Conservation (phyloP, 2,113 vertebrate species). For the Ptyas mucosa region DNA sequence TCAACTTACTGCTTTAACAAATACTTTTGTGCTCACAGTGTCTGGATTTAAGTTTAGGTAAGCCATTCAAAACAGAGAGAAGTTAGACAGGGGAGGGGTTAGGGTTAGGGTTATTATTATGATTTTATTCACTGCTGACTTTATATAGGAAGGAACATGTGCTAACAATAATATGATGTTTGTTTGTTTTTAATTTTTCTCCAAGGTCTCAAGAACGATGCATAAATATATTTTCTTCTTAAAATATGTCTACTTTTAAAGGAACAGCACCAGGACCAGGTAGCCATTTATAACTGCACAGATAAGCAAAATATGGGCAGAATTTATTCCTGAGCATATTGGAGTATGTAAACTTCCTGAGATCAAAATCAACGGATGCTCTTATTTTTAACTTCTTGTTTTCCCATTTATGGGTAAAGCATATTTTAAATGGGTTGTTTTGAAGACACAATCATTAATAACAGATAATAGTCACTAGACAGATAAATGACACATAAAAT, state of each 20-base stretch:
- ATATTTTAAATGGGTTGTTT: background rate
- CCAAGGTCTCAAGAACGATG: slow-evolving; percentile 17
- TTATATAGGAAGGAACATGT: slow-evolving; percentile 15
- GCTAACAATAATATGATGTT: slow-evolving; percentile 24
- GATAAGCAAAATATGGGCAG: background rate
- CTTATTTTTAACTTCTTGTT: background rate
- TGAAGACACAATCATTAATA: background rate
- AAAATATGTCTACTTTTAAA: background rate
- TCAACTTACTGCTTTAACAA: slow-evolving; percentile 70
- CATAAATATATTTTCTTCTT: slow-evolving; percentile 3
- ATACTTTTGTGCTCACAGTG: slow-evolving; percentile 32
- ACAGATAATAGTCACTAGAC: background rate
- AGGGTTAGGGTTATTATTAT: background rate
- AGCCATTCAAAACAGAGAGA: slow-evolving; percentile 50
- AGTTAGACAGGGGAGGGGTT: slow-evolving; percentile 37
- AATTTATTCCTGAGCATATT: background rate
- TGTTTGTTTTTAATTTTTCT: slow-evolving; percentile 36
- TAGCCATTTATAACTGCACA: background rate
- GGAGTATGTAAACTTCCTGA: background rate
- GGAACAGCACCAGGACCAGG: background rate
- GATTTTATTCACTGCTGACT: slow-evolving; percentile 39
- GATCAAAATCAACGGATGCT: background rate
- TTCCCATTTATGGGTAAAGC: background rate
- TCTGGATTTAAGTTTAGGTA: slow-evolving; percentile 59
- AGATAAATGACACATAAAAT: background rate